Percentiles rank a stretch among this genome's conserved stretches.
These are phyloP conservation scores for Pelochelys cantorii DNA, from an alignment of 2,797 vertebrate species.

Conservation along the genomic window DNA sequence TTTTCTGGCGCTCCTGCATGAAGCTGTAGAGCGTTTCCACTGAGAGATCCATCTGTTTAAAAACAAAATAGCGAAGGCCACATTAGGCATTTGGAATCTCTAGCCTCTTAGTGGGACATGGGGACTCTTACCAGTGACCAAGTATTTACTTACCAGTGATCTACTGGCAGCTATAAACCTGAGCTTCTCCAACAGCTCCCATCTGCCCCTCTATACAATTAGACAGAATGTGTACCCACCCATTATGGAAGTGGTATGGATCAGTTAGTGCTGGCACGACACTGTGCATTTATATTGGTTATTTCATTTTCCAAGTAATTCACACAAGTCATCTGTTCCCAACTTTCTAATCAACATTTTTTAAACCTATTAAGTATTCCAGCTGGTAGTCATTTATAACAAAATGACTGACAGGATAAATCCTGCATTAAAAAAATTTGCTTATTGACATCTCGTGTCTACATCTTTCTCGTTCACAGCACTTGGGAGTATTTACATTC, in stretches of 20 bases:
- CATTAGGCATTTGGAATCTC: background rate
- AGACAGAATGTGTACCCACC: background rate
- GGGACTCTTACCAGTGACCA: background rate
- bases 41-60: constrained; percentile 92
- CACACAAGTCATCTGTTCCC: constrained; percentile 29
- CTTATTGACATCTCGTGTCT: accelerated
- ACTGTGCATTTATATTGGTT: background rate
- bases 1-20: constrained; percentile 99
- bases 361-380: background rate
- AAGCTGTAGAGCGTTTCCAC: constrained; percentile 95
- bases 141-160: background rate
- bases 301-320: constrained; percentile 5
- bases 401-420: background rate
- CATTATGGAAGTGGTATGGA: background rate
- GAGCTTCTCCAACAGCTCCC: background rate
- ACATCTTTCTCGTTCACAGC: background rate
- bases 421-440: background rate
- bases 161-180: background rate
- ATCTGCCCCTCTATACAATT: background rate
- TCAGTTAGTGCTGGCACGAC: background rate
- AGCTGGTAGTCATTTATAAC: background rate
- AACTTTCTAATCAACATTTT: background rate
- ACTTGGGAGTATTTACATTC: background rate
- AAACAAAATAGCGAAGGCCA: background rate
- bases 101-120: accelerated